phyloP scores from a whole-genome alignment of 2,797 vertebrate species.

The Leuciscus waleckii region DNA sequence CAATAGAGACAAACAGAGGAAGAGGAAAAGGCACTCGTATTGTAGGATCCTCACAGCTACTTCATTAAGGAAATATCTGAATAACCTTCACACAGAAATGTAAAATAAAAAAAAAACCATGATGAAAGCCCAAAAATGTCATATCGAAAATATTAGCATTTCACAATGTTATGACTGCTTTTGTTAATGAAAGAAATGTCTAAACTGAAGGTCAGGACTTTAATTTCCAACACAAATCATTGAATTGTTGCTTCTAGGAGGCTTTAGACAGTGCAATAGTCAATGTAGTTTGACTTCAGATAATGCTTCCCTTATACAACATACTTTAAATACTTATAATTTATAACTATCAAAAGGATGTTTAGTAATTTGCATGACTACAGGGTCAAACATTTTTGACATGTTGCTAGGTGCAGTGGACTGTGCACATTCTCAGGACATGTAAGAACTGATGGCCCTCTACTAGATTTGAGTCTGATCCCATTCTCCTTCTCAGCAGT shows the following conservation, averaged over 20 bases:
- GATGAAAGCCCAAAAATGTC: background rate
- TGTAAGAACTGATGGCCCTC: background rate
- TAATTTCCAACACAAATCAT: background rate
- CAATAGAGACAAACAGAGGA: conserved; percentile 28
- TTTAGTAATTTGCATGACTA: background rate
- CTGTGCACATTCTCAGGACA: background rate
- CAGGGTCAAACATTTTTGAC: background rate
- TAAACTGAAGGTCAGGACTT: conserved; percentile 14
- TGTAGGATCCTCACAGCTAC: conserved; percentile 20
- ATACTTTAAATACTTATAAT: background rate
- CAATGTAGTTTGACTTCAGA: background rate
- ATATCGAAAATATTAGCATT: conserved; percentile 12
- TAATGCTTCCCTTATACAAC: background rate
- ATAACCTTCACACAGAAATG: conserved; percentile 27
- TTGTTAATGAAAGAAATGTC: conserved; percentile 16
- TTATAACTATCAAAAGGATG: background rate
- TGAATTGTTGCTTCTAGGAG: background rate
- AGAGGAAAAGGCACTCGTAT: conserved; percentile 31
- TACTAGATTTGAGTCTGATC: background rate
- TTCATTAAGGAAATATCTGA: conserved; percentile 19
- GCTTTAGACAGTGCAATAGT: background rate
- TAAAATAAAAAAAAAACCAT: background rate
- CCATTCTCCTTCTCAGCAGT: background rate
- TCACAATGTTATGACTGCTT: conserved; percentile 20
- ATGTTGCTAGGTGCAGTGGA: background rate